phyloP scores from a whole-genome alignment of 2,797 vertebrate species.

The Darevskia mixta region DNA sequence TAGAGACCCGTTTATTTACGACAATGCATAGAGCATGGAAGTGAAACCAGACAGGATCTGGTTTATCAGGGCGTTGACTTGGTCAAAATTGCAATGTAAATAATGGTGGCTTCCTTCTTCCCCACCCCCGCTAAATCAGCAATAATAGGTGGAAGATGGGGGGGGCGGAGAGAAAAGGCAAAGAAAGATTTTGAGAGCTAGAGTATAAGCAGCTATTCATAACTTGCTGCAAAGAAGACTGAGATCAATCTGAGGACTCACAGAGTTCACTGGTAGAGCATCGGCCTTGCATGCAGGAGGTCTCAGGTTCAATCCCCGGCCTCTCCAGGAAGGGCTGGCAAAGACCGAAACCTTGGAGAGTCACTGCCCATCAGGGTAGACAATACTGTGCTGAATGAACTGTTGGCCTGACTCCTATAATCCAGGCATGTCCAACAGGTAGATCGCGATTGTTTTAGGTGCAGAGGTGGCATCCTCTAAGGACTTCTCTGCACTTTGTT shows the following conservation, averaged over 20 bases:
- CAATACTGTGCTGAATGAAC: too few species aligned
- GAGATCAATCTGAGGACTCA: background rate
- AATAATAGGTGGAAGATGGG: conserved; percentile 14
- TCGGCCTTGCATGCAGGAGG: background rate
- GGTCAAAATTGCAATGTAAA: conserved; percentile 65
- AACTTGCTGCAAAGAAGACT: background rate
- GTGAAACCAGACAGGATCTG: conserved; percentile 50
- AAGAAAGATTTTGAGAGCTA: conserved; percentile 21
- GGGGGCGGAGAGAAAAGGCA: background rate
- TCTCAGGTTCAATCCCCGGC: too few species aligned
- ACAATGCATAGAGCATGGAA: conserved; percentile 37
- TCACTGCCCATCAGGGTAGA: too few species aligned
- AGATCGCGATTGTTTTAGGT: background rate
- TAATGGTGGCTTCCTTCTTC: conserved; percentile 60
- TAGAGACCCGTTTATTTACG: conserved; percentile 4
- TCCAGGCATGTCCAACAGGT: too few species aligned
- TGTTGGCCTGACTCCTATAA: too few species aligned
- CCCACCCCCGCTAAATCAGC: conserved; percentile 49
- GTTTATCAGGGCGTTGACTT: conserved; percentile 66
- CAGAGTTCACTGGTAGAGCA: background rate
- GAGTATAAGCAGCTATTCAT: conserved; percentile 25
- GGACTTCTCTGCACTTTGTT: too few species aligned
- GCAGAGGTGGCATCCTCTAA: background rate
- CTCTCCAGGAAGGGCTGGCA: too few species aligned
- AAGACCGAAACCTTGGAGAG: too few species aligned